Conservation (phyloP, 2,113 vertebrate species). For the Coreoperca whiteheadi region DNA sequence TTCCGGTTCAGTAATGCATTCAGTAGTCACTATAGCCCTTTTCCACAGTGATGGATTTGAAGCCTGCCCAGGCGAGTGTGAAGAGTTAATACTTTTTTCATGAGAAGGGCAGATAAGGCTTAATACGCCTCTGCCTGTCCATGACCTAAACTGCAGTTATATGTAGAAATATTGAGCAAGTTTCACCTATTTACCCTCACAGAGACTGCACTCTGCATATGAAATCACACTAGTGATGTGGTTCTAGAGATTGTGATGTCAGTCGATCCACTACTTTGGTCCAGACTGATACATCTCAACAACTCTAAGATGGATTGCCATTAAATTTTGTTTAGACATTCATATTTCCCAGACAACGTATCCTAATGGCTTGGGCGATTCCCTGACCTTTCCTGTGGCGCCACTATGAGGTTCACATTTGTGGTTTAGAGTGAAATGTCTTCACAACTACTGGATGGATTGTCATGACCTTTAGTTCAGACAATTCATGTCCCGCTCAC, state of each 20-base stretch:
- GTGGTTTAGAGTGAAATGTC: neutral
- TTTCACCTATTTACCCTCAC: neutral
- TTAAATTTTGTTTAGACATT: neutral
- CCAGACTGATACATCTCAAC: neutral
- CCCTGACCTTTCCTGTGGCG: neutral
- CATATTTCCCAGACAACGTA: too few species aligned
- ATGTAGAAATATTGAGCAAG: neutral
- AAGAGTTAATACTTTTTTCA: conserved; percentile 8
- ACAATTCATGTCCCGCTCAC: too few species aligned
- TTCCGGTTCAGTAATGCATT: conserved; percentile 20
- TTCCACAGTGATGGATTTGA: conserved; percentile 21
- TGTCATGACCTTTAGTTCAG: neutral
- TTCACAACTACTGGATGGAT: neutral
- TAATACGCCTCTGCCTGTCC: neutral
- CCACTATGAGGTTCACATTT: neutral
- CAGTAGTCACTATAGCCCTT: neutral
- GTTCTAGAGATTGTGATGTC: neutral
- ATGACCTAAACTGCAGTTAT: neutral
- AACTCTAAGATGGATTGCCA: neutral
- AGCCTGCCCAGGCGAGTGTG: conserved; percentile 6
- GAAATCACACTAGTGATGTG: neutral
- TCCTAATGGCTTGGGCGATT: too few species aligned
- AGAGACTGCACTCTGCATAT: neutral
- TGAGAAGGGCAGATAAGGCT: neutral
- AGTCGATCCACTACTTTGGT: neutral